Conservation (phyloP, 2,113 vertebrate genomes). For the Hymenochirus boettgeri region DNA sequence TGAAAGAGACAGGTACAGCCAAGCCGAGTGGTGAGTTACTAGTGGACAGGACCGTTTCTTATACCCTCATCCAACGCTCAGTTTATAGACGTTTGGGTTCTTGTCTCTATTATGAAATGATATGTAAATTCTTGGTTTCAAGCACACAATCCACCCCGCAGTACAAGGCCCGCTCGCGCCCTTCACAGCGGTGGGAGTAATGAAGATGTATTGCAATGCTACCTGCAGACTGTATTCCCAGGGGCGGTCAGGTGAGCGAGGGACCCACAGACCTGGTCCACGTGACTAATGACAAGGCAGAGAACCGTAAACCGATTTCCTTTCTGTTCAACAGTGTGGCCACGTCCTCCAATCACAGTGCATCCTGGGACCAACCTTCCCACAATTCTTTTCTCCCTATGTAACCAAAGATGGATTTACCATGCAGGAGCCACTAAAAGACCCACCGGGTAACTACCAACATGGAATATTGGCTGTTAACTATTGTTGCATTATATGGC, state of each 20-base stretch:
- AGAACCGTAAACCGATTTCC: fast-evolving
- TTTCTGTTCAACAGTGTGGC: constrained; percentile 56
- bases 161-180: constrained; percentile 42
- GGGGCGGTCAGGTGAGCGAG: constrained; percentile 66
- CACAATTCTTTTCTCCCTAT: constrained; percentile 71
- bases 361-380: constrained; percentile 69
- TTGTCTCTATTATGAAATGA: too few relatives aligned
- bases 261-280: fast-evolving
- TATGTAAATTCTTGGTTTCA: constrained; percentile 28
- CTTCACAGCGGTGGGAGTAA: constrained; percentile 64
- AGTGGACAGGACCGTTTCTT: too few relatives aligned
- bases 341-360: constrained; percentile 70
- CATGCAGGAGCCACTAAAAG: constrained; percentile 6
- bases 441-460: constrained; percentile 46
- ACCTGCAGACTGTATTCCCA: constrained; percentile 61
- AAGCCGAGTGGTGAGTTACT: too few relatives aligned
- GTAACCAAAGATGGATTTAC: constrained; percentile 60
- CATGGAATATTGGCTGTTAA: background rate
- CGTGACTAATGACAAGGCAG: fast-evolving
- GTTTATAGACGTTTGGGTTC: too few relatives aligned
- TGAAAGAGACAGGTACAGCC: too few relatives aligned
- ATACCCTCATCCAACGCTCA: too few relatives aligned
- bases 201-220: constrained; percentile 65
- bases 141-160: constrained; percentile 46
- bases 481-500: background rate